Percentiles rank a stretch among this genome's conserved stretches.
Conservation (phyloP, 2,797 vertebrate genomes). For the Taeniopygia guttata region DNA sequence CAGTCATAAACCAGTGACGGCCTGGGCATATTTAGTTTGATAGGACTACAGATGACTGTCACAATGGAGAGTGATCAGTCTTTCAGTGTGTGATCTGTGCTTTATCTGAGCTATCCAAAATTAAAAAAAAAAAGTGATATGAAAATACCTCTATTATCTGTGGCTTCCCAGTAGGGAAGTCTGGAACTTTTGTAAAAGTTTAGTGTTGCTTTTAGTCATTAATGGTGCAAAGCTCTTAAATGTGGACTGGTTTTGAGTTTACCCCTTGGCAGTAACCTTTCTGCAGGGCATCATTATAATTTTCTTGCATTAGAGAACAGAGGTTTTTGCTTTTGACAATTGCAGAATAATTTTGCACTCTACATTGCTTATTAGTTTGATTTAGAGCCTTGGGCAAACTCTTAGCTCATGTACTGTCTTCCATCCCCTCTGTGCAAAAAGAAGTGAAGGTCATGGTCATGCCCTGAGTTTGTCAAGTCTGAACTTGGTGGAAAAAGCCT, state of each 20-base stretch:
- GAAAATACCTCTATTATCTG: conserved; percentile 3
- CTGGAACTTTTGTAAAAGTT: conserved; percentile 16
- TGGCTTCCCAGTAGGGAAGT: background rate
- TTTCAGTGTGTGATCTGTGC: conserved; percentile 5
- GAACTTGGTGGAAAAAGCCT: background rate
- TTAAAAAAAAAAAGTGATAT: background rate
- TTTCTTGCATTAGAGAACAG: background rate
- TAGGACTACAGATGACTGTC: background rate
- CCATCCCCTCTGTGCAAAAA: background rate
- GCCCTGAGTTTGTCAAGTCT: background rate
- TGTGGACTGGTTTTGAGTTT: background rate
- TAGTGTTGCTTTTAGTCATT: background rate
- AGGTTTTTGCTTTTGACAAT: background rate
- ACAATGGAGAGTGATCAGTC: background rate
- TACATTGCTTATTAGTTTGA: background rate
- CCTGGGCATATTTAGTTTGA: background rate
- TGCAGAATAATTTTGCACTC: background rate
- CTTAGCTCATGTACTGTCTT: background rate
- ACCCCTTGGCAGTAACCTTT: background rate
- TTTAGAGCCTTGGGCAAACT: background rate
- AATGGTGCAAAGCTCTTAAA: background rate
- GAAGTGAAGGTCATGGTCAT: background rate
- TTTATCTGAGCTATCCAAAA: background rate
- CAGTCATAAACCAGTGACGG: background rate
- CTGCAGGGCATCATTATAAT: background rate